A percentile compares a stretch with the other conserved stretches of the same genome.
phyloP scores from a whole-genome alignment of 2,888 invertebrate genomes.

The Colostygia pectinataria region DNA sequence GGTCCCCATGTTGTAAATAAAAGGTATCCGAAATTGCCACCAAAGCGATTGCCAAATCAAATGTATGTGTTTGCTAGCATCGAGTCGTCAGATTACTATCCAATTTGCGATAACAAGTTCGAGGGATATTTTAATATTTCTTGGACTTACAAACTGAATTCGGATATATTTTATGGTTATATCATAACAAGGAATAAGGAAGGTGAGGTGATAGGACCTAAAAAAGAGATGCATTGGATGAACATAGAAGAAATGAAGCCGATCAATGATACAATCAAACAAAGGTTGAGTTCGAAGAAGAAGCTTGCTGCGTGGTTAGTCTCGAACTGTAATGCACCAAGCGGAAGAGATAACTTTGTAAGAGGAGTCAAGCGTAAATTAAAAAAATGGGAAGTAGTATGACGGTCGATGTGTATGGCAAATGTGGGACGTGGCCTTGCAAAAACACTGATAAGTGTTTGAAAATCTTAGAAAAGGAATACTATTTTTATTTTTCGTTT shows the following conservation, averaged over 20 bases:
- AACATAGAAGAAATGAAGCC: conserved; percentile 43
- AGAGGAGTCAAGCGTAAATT: conserved; percentile 26
- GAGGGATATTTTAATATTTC: conserved; percentile 58
- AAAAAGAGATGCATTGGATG: conserved; percentile 44
- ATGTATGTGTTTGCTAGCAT: conserved; percentile 54
- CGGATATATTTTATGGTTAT: conserved; percentile 54
- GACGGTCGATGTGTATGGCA: conserved; percentile 52
- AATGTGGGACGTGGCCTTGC: conserved; percentile 42
- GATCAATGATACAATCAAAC: conserved; percentile 24
- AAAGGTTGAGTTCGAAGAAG: conserved; percentile 20
- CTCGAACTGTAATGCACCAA: conserved; percentile 51
- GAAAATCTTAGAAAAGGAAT: conserved; percentile 45
- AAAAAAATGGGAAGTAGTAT: conserved; percentile 26
- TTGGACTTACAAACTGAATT: conserved; percentile 55
- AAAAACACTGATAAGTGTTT: conserved; percentile 37
- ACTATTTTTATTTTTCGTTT: conserved; percentile 63
- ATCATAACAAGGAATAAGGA: conserved; percentile 44
- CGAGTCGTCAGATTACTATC: conserved; percentile 56
- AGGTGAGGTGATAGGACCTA: conserved; percentile 45
- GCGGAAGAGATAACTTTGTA: conserved; percentile 42
- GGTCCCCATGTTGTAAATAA: conserved; percentile 44
- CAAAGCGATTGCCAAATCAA: conserved; percentile 45
- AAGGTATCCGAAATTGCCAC: conserved; percentile 34
- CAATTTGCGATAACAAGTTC: conserved; percentile 40
- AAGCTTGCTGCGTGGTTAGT: conserved; percentile 51